Percentiles rank a stretch among this genome's conserved stretches.
Conservation (phyloP, 2,797 vertebrate species). For the Mustela erminea region DNA sequence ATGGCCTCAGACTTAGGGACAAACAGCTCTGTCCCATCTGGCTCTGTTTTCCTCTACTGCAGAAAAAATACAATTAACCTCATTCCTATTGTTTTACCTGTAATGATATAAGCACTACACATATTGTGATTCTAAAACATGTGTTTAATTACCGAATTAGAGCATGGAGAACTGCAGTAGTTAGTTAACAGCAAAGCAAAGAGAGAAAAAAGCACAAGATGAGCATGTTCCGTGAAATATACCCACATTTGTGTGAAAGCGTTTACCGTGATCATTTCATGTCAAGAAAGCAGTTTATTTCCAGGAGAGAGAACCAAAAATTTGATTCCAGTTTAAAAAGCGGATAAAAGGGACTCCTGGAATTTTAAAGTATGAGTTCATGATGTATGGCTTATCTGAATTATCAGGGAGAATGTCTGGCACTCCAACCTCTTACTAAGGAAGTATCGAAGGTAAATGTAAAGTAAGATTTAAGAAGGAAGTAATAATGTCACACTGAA, state of each 20-base stretch:
- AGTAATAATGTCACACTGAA: background rate
- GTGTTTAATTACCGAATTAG: conserved; percentile 67
- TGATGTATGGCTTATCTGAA: background rate
- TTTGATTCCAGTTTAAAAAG: background rate
- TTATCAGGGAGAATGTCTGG: background rate
- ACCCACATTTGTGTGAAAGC: background rate
- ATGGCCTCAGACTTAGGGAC: background rate
- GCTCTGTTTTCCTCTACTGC: background rate
- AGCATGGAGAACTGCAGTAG: background rate
- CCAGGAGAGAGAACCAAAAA: background rate
- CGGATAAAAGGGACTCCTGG: background rate
- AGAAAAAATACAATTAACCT: conserved; percentile 44
- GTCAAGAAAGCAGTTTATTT: background rate
- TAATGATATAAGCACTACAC: conserved; percentile 6
- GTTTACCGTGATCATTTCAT: background rate
- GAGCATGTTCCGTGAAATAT: background rate
- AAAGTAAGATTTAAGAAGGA: background rate
- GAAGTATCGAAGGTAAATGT: background rate
- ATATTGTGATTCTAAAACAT: conserved; percentile 45
- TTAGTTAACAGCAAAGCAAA: background rate
- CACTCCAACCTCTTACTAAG: background rate
- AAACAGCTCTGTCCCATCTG: conserved; percentile 21
- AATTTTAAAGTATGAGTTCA: background rate
- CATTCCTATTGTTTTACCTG: conserved; percentile 60
- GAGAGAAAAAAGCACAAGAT: background rate